Base-by-base conservation (phyloP, 2,797 vertebrate species). In the Cygnus olor region DNA sequence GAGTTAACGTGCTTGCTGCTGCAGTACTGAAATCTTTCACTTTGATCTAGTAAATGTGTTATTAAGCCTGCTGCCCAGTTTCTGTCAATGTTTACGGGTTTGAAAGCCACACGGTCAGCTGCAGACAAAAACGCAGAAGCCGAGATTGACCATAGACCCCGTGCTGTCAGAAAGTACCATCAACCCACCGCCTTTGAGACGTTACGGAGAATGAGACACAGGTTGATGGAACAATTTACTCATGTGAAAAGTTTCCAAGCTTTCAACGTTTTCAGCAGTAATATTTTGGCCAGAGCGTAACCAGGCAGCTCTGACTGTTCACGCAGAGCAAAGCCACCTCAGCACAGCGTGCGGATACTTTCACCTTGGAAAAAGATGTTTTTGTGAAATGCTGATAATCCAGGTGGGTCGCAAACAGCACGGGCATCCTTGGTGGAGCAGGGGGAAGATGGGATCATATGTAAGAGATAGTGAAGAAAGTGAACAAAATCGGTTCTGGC, bases 301-400 rank as follows among this genome's bases (percentile, higher is more conserved):
- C 10, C 18, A 72, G 70, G 20, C 42, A 71, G 36, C 1, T 58
- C 36, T 1, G 10, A 54, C 74, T 4, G 19, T 36, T 77, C 7
- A 34, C 6, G 18, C 38, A 0, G 5, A 1, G 28, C 45, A 65
- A 34, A 72, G 80, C 42, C 5, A 3, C 70, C 73, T 71, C 70
- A 0, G 19, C 1, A 1, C 47, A 18, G 66, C 72, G 74, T 0
- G 0, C 1, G 20, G 7, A 73, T 25, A 61, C 25, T 58, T 56
- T 28, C 42, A 8, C 10, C 70, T 85, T 60, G n/a, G 45, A 44
- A 86, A 47, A 8, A 91, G 60, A 73, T 58, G 56, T 72, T 93
- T 74, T 47, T 74, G 38, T 57, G 69, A 88, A 63, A 81, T 57
- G 45, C 53, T 63, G 78, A 82, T 92, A 15, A 51, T 2, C 58